These are phyloP conservation scores for Campoplex nolae DNA, from an alignment of 2,888 invertebrate species.

Conservation along the genomic window DNA sequence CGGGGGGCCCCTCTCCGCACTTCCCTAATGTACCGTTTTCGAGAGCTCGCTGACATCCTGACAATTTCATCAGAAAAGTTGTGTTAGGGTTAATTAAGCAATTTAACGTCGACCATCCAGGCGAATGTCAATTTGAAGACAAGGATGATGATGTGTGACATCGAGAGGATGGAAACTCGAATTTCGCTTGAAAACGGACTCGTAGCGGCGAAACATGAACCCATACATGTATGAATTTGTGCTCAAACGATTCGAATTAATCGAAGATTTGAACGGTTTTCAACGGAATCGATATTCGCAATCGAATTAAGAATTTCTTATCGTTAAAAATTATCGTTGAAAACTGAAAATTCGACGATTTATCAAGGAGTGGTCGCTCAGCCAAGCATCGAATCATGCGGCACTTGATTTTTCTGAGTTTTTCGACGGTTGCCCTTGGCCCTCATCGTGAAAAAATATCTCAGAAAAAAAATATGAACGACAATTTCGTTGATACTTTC, in stretches of 20 bases:
- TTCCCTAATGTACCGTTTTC: conserved; percentile 43
- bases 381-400: too few relatives aligned
- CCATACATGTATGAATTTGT: not conserved
- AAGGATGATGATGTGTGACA: not conserved
- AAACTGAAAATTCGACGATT: too few relatives aligned
- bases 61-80: conserved; percentile 59
- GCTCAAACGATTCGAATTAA: too few relatives aligned
- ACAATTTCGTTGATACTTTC: not conserved
- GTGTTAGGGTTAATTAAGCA: conserved; percentile 51
- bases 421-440: not conserved
- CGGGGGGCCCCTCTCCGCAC: conserved; percentile 37
- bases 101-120: conserved; percentile 52
- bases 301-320: too few relatives aligned
- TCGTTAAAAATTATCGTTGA: too few relatives aligned
- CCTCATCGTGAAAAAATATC: too few relatives aligned
- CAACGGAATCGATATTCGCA: too few relatives aligned
- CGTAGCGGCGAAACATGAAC: not conserved
- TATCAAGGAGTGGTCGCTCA: too few relatives aligned
- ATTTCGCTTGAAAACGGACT: not conserved
- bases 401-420: too few relatives aligned
- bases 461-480: not conserved
- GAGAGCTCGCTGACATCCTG: conserved; percentile 40
- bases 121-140: conserved; percentile 13
- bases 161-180: not conserved
- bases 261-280: not conserved